Conservation (phyloP, 2,113 vertebrate genomes). For the Lophius piscatorius region DNA sequence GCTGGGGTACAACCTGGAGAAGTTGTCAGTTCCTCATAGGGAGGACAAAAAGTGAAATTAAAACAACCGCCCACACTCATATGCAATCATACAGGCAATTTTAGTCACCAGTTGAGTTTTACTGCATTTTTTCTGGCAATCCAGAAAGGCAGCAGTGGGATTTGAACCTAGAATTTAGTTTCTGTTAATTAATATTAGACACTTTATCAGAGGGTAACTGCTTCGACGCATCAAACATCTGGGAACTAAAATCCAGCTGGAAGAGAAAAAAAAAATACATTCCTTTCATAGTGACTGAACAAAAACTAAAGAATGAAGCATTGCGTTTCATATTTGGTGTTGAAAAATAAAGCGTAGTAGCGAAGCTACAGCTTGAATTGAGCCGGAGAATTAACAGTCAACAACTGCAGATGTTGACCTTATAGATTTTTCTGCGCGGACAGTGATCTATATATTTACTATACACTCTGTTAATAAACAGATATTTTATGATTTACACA, state of each 20-base stretch:
- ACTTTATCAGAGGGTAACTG: slow-evolving; percentile 10
- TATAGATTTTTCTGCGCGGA: slow-evolving; percentile 71
- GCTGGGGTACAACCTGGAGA: too few species aligned
- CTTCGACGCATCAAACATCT: slow-evolving; percentile 37
- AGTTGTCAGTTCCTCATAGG: too few species aligned
- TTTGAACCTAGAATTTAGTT: too few species aligned
- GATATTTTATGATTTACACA: slow-evolving; percentile 78
- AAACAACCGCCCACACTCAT: too few species aligned
- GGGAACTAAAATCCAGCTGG: slow-evolving; percentile 19
- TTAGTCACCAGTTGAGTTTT: too few species aligned
- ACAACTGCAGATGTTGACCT: slow-evolving; percentile 51
- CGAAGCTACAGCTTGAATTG: slow-evolving; percentile 69
- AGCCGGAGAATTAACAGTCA: slow-evolving; percentile 60
- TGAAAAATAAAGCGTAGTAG: slow-evolving; percentile 65
- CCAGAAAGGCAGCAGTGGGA: not conserved
- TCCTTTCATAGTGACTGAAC: slow-evolving; percentile 48
- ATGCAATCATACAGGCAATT: too few species aligned
- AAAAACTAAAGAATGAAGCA: slow-evolving; percentile 64
- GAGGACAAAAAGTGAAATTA: too few species aligned
- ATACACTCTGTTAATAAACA: slow-evolving; percentile 66
- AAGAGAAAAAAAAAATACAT: slow-evolving; percentile 51
- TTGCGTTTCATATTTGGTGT: slow-evolving; percentile 69
- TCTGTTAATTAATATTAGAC: slow-evolving; percentile 21
- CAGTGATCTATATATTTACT: slow-evolving; percentile 75
- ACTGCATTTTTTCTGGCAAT: too few species aligned